These are phyloP conservation scores for Passer domesticus DNA, from an alignment of 2,113 vertebrate genomes.

Conservation along the genomic window DNA sequence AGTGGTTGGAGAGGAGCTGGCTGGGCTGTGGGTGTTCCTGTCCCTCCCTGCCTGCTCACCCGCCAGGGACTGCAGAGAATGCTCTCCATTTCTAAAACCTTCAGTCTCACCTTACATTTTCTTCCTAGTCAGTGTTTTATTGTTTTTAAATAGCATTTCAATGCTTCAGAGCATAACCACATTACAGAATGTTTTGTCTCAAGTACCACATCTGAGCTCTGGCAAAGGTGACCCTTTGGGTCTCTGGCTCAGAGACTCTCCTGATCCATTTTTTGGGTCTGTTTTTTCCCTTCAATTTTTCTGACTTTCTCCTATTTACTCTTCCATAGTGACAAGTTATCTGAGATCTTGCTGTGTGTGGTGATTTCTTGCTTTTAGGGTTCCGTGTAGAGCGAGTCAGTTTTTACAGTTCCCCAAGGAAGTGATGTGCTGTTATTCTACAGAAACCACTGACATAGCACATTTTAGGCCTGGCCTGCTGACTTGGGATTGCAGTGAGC, in stretches of 20 bases:
- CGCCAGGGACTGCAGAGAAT: background rate
- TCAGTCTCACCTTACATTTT: background rate
- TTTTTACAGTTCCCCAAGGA: conserved; percentile 31
- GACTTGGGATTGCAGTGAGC: background rate
- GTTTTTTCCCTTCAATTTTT: background rate
- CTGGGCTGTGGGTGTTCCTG: background rate
- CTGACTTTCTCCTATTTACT: background rate
- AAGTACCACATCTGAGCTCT: background rate
- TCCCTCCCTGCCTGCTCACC: background rate
- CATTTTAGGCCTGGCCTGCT: background rate
- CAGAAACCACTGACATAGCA: background rate
- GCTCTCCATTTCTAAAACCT: background rate
- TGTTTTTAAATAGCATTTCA: background rate
- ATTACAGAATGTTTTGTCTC: background rate
- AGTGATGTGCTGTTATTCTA: background rate
- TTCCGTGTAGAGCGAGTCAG: background rate
- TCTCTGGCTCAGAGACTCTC: background rate
- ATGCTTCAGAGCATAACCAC: background rate
- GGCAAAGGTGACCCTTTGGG: background rate
- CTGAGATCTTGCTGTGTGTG: background rate
- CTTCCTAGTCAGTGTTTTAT: background rate
- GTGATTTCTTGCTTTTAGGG: conserved; percentile 11
- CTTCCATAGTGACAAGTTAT: background rate
- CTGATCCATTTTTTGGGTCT: background rate
- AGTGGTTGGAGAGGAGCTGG: background rate